A percentile compares a stretch with the other conserved stretches of the same genome.
These are phyloP conservation scores for Merodon equestris DNA, from an alignment of 2,888 invertebrate genomes.

Conservation along the genomic window DNA sequence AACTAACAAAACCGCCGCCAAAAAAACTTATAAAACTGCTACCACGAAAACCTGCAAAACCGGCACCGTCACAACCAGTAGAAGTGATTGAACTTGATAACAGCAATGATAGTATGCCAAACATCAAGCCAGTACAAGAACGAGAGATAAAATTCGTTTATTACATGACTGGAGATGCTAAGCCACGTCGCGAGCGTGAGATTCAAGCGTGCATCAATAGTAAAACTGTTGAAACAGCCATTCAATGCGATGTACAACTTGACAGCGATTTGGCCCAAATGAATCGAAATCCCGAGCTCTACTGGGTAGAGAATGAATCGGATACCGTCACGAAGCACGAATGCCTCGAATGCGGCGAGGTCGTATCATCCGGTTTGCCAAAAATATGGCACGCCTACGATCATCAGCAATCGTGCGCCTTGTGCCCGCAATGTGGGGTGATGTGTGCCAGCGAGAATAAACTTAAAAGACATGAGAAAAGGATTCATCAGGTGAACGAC, in stretches of 20 bases:
- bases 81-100: not conserved
- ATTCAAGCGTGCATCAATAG: conserved; percentile 17
- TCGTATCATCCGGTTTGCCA: not conserved
- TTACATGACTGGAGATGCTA: conserved; percentile 3
- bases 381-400: conserved; percentile 18
- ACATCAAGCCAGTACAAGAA: too few relatives aligned
- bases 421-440: conserved; percentile 34
- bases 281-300: not conserved
- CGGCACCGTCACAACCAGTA: too few relatives aligned
- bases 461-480: conserved; percentile 20
- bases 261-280: conserved; percentile 12
- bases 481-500: not conserved
- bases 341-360: conserved; percentile 47
- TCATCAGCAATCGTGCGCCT: not conserved
- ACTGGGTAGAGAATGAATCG: not conserved
- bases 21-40: too few relatives aligned
- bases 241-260: conserved; percentile 40
- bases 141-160: conserved; percentile 22
- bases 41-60: too few relatives aligned
- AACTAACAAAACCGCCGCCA: too few relatives aligned
- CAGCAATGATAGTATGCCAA: not conserved
- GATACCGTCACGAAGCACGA: conserved; percentile 1
- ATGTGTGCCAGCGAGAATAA: conserved; percentile 3
- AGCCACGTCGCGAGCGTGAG: conserved; percentile 27
- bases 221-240: not conserved